Base-by-base conservation (phyloP, 2,797 vertebrate species). In the Gephyroberyx darwinii region DNA sequence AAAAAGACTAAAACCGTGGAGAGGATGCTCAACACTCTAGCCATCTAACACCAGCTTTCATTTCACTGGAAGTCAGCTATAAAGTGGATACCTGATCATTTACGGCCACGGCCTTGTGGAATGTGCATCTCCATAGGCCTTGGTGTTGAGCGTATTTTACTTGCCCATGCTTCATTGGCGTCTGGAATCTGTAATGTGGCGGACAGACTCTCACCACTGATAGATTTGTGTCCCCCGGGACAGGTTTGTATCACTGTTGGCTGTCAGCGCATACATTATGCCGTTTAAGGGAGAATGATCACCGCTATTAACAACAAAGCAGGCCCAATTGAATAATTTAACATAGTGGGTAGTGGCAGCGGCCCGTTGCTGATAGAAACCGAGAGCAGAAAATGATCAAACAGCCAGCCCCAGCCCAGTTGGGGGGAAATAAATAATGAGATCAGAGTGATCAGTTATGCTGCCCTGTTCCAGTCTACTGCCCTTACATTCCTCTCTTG, bases 281-380 rank as follows among this genome's bases (percentile, higher is more conserved):
- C 80, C 63, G 35, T 92, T 93, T 92, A 92, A 91, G 85, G 81
- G 86, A 90, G 93, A 93, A 89, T 90, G 86, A 93, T 94, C 84
- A 85, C 86, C 57, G 71, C 90, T 88, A 93, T 93, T 93, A 93
- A 87, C 82, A 90, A 89, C 89, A 91, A 91, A 90, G 90, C 74
- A 65, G 82, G 50, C 73, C 81, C 86, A 88, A 82, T 82, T 92
- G 88, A 93, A 93, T 93, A 87, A 93, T 92, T 92, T 86, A 93
- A 81, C 51, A 67, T 61, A 45, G 66, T 69, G 69, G 79, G 80
- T 81, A 77, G 79, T 80, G 80, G 83, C 82, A 66, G 77, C 75
- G 82, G 76, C 78, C 85, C 41, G 16, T 81, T 72, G 71, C 88
- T 80, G 86, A 83, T 86, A 85, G 88, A 90, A 86, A 79, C 26